Conservation (phyloP, 2,888 invertebrate species). For the Lissocephala sabroskyi region DNA sequence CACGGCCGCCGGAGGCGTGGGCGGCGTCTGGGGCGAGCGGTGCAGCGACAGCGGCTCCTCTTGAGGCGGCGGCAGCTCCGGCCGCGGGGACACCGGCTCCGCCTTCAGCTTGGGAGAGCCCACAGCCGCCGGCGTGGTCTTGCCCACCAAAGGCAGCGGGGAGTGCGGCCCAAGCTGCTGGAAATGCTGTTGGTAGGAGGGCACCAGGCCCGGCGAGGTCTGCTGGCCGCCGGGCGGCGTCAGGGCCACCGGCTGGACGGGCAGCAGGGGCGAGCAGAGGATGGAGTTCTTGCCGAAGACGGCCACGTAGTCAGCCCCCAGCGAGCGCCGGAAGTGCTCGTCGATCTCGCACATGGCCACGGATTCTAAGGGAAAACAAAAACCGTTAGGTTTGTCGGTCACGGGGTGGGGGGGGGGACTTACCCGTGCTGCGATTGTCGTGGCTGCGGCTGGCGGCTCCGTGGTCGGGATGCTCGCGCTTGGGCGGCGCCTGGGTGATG, state of each 20-base stretch:
- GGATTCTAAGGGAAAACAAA: slow-evolving; percentile 74
- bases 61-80: slow-evolving; percentile 53
- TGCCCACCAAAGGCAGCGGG: slow-evolving; percentile 21
- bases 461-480: slow-evolving; percentile 61
- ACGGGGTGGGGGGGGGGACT: slow-evolving; percentile 10
- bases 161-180: slow-evolving; percentile 21
- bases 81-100: slow-evolving; percentile 35
- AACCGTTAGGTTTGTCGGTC: not conserved
- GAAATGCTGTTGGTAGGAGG: slow-evolving; percentile 14
- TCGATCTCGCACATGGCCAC: slow-evolving; percentile 91
- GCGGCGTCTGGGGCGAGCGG: slow-evolving; percentile 26
- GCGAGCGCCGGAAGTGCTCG: slow-evolving; percentile 94
- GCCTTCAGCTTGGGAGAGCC: slow-evolving; percentile 45
- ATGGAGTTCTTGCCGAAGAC: slow-evolving; percentile 76
- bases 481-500: slow-evolving; percentile 76
- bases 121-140: slow-evolving; percentile 28
- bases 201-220: slow-evolving; percentile 43
- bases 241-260: slow-evolving; percentile 42
- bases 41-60: slow-evolving; percentile 52
- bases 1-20: slow-evolving; percentile 30
- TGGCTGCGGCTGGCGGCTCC: slow-evolving; percentile 62
- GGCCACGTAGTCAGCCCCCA: slow-evolving; percentile 86
- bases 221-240: slow-evolving; percentile 35
- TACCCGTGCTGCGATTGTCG: slow-evolving; percentile 67
- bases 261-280: slow-evolving; percentile 55